phyloP scores from a whole-genome alignment of 2,888 invertebrate genomes.

The Leptopterna dolabrata region DNA sequence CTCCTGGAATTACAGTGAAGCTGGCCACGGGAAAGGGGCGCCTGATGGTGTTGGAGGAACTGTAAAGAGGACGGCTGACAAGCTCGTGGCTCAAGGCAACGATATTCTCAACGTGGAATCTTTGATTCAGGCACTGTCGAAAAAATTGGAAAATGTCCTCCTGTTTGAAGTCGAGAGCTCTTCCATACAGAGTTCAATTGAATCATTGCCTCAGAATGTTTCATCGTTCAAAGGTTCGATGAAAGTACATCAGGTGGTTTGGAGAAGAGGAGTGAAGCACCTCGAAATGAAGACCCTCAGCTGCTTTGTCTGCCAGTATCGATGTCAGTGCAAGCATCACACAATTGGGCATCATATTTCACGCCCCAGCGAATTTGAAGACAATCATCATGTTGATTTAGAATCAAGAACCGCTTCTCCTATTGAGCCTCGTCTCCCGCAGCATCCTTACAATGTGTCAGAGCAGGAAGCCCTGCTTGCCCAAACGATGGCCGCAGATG shows the following conservation, averaged over 20 bases:
- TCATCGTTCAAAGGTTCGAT: conserved; percentile 42
- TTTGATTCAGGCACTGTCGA: not conserved
- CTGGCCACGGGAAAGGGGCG: conserved; percentile 65
- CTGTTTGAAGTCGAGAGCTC: conserved; percentile 28
- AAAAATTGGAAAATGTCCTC: not conserved
- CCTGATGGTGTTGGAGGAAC: conserved; percentile 65
- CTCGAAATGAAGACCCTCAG: not conserved
- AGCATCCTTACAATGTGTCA: too few relatives aligned
- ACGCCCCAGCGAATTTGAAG: too few relatives aligned
- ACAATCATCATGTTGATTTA: too few relatives aligned
- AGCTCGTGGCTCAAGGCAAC: conserved; percentile 53
- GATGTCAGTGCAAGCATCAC: too few relatives aligned
- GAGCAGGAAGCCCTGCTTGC: too few relatives aligned
- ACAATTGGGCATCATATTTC: too few relatives aligned
- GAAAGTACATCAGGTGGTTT: conserved; percentile 42
- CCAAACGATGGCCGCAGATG: too few relatives aligned
- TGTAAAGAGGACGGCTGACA: conserved; percentile 64
- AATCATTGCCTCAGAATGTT: conserved; percentile 18
- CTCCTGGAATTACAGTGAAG: conserved; percentile 65
- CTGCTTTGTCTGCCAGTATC: not conserved
- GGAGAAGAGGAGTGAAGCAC: conserved; percentile 23
- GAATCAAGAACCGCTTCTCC: too few relatives aligned
- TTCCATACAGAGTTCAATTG: not conserved
- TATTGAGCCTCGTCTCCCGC: too few relatives aligned
- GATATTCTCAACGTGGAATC: conserved; percentile 53